Base-by-base conservation (phyloP, 2,888 invertebrate species). In the Eupithecia insigniata region DNA sequence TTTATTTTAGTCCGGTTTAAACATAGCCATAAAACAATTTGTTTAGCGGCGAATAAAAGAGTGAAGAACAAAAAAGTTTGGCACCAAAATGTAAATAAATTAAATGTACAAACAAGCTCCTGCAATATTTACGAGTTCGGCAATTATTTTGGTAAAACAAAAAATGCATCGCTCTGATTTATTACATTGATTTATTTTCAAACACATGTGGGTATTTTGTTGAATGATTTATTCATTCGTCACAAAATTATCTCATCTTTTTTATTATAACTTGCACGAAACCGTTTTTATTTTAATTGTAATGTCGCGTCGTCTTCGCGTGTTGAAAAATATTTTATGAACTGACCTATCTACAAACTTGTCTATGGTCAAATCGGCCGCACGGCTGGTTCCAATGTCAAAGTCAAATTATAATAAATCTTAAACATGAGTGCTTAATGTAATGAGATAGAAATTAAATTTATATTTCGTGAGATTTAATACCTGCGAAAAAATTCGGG, bases 361-460 rank as follows among this genome's bases (percentile, higher is more conserved):
- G 16, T 86, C 83, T 82, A 71, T 83, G 81, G 76, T 69, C 34
- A 76, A 75, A 74, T 75, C 71, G 70, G 68, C 71, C 73, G 36
- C 73, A 74, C 74, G 83, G 79, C 79, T 80, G 82, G 80, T 80
- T 67, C 74, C 78, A 82, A 82, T 83, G 81, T 82, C 81, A 82
- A 77, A 77, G 71, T 80, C 78, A 80, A 79, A 76, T 84, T 79
- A 82, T 80, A 81, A 79, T 79, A 76, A 82, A 82, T 76, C 74
- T 78, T 70, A 78, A 75, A 71, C 72, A 71, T 39, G 77, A 71
- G 76, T 76, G 77, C 67, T 71, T 82, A 83, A 81, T 36, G 30
- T n/a, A n/a, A 30, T 81, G 81, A 84, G 78, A 76, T 76, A 55
- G 73, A 82, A 82, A 81, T 77, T 61, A 78, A 81, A 67, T 74